Conservation (phyloP, 92 coral and sea anemone species). For the Heliopora coerulea region DNA sequence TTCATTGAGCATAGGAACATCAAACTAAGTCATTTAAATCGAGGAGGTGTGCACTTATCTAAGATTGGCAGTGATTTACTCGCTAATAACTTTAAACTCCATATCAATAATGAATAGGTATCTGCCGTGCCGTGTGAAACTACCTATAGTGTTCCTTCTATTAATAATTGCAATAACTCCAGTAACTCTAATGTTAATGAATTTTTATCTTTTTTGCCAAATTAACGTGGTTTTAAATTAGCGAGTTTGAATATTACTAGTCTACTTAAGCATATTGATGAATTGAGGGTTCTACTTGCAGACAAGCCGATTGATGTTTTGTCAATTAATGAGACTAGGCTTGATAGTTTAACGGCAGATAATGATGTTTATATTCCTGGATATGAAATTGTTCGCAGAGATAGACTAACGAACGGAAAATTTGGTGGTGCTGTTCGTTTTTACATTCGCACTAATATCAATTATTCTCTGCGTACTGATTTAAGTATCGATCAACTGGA, state of each 20-base stretch:
- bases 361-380: slow-evolving; percentile 4
- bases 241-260: background rate
- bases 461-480: background rate
- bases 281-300: background rate
- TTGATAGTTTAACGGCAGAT: background rate
- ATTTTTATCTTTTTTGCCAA: background rate
- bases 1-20: slow-evolving; percentile 3
- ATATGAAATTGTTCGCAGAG: slow-evolving; percentile 11
- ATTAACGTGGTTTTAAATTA: background rate
- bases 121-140: background rate
- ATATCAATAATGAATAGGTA: background rate
- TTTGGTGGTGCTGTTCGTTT: slow-evolving; percentile 7
- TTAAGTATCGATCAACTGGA: background rate
- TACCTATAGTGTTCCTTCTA: background rate
- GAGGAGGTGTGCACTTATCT: background rate
- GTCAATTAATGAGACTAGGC: slow-evolving; percentile 3
- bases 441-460: background rate
- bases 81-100: background rate
- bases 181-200: background rate
- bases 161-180: too few relatives aligned
- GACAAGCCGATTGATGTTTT: background rate
- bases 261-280: background rate
- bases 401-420: background rate
- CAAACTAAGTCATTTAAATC: background rate
- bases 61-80: background rate